Conservation (phyloP, 2,797 vertebrate species). For the Helostoma temminkii region DNA sequence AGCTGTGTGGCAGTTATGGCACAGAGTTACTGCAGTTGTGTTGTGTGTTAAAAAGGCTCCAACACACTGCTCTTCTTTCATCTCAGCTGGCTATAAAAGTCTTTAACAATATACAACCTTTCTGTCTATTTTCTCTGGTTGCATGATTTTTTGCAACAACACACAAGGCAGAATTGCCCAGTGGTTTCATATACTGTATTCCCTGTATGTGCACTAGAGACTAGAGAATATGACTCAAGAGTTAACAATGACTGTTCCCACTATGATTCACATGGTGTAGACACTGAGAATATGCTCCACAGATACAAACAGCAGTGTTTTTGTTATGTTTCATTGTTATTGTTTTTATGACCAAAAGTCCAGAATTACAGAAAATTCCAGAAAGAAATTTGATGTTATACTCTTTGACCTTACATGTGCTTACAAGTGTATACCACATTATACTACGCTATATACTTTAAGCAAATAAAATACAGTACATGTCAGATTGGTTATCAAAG, state of each 20-base stretch:
- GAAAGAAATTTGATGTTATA: no score
- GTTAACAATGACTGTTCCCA: conserved; percentile 9
- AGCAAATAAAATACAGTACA: no score
- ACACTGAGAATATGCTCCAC: conserved; percentile 15
- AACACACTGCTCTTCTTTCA: background rate
- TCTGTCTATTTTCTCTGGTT: no score
- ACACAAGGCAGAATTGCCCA: background rate
- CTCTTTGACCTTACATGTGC: background rate
- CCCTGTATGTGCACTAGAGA: background rate
- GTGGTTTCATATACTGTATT: conserved; percentile 1
- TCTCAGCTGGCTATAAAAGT: background rate
- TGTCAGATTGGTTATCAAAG: conserved; percentile 22
- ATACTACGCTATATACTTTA: background rate
- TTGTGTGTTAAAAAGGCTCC: background rate
- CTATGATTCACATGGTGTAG: conserved; percentile 11
- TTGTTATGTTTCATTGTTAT: background rate
- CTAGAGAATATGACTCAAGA: background rate
- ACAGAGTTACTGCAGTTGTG: background rate
- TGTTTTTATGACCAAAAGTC: background rate
- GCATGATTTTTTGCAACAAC: background rate
- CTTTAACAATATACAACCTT: background rate
- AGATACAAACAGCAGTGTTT: background rate
- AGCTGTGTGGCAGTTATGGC: background rate
- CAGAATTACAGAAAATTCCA: background rate
- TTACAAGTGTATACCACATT: background rate